A percentile compares a stretch with the other conserved stretches of the same genome.
Evolutionary conservation across 2,797 vertebrate species (phyloP).

Genomic region (Alosa sapidissima): DNA sequence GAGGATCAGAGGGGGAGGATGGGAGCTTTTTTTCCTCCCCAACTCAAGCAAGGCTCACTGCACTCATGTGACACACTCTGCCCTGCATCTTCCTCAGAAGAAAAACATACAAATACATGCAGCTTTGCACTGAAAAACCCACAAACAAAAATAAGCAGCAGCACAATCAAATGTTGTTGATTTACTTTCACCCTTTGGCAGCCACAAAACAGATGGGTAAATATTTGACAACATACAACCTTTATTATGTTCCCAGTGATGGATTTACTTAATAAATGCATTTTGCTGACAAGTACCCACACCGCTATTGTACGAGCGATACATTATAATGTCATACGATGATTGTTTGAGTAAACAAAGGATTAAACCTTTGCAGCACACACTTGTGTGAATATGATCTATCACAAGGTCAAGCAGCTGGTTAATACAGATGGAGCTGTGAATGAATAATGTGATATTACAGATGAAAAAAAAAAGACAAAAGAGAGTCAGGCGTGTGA

Average conservation of each 20-base stretch:
- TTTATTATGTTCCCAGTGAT: neutral
- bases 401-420: slow-evolving; percentile 13
- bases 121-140: neutral
- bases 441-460: neutral
- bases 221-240: neutral
- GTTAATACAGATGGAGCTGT: neutral
- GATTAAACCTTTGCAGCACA: neutral
- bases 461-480: neutral
- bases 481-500: neutral
- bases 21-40: slow-evolving; percentile 22
- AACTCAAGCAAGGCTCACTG: slow-evolving; percentile 62
- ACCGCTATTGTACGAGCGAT: neutral
- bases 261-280: neutral
- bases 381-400: neutral
- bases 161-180: neutral
- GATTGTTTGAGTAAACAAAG: neutral
- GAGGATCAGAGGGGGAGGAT: slow-evolving; percentile 63
- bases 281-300: neutral
- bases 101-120: neutral
- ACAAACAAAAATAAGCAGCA: neutral
- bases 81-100: slow-evolving; percentile 44
- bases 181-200: neutral
- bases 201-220: neutral
- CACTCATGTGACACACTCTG: slow-evolving; percentile 62
- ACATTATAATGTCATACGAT: neutral